phyloP scores from a whole-genome alignment of 2,888 invertebrate genomes.

The Diadromus collaris region DNA sequence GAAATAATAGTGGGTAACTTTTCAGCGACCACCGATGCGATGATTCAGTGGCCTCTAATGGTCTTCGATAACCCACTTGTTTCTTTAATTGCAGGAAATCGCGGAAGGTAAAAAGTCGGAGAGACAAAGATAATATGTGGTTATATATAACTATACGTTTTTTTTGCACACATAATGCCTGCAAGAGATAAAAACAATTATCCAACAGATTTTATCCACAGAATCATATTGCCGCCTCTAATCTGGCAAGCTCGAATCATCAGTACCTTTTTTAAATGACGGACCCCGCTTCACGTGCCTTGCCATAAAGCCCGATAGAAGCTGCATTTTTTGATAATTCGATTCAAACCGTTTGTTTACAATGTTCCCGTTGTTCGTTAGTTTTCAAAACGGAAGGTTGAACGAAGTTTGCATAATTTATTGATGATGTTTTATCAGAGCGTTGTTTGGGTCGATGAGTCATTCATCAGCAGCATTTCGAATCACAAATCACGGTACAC shows the following conservation, averaged over 20 bases:
- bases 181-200: too few species aligned
- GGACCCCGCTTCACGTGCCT: constrained; percentile 74
- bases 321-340: constrained; percentile 70
- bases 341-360: background rate
- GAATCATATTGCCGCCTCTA: too few species aligned
- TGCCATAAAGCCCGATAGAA: constrained; percentile 75
- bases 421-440: background rate
- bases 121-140: too few species aligned
- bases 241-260: background rate
- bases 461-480: background rate
- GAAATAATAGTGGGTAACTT: too few species aligned
- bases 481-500: background rate
- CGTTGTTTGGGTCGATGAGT: background rate
- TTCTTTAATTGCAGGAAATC: too few species aligned
- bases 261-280: constrained; percentile 75
- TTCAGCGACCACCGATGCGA: too few species aligned
- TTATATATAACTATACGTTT: too few species aligned
- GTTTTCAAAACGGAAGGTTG: background rate
- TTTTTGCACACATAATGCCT: too few species aligned
- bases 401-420: background rate
- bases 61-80: too few species aligned
- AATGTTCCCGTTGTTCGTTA: background rate
- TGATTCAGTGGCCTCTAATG: too few species aligned
- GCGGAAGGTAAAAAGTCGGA: too few species aligned
- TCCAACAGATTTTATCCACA: too few species aligned